phyloP scores from a whole-genome alignment of 2,888 invertebrate genomes.

The Perdita meconis region DNA sequence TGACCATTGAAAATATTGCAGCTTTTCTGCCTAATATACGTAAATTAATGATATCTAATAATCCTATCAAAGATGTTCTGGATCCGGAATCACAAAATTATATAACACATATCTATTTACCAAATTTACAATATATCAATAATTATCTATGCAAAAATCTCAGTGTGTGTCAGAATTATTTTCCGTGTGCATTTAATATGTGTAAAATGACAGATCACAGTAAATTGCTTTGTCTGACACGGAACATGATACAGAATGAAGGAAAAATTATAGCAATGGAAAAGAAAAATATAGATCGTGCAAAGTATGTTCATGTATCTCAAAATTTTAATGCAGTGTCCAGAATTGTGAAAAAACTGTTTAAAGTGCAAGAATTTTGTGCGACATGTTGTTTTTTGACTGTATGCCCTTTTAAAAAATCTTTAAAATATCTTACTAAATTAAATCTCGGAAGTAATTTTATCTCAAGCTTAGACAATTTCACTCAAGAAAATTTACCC shows the following conservation, averaged over 20 bases:
- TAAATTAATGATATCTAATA: conserved; percentile 54
- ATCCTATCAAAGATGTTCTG: conserved; percentile 58
- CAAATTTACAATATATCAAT: conserved; percentile 37
- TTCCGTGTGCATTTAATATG: conserved; percentile 46
- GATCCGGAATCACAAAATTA: conserved; percentile 29
- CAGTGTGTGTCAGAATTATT: conserved; percentile 23
- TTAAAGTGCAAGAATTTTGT: conserved; percentile 46
- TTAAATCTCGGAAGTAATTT: conserved; percentile 61
- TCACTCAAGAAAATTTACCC: conserved; percentile 60
- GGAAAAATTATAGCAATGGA: background rate
- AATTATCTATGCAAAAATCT: conserved; percentile 10
- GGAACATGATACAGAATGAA: background rate
- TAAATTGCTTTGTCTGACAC: conserved; percentile 34
- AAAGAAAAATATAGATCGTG: conserved; percentile 6
- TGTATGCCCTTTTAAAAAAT: conserved; percentile 13
- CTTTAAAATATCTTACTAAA: conserved; percentile 55
- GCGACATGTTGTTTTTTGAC: conserved; percentile 31
- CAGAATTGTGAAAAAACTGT: conserved; percentile 4
- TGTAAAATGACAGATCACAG: conserved; percentile 31
- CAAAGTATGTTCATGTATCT: conserved; percentile 38
- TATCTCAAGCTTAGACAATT: conserved; percentile 40
- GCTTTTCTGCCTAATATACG: conserved; percentile 45
- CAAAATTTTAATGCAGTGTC: conserved; percentile 15
- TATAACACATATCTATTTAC: conserved; percentile 18
- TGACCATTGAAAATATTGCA: conserved; percentile 41